A percentile compares a stretch with the other conserved stretches of the same genome.
These are phyloP conservation scores for Rhaphigaster nebulosa DNA, from an alignment of 2,888 invertebrate species.

Conservation along the genomic window DNA sequence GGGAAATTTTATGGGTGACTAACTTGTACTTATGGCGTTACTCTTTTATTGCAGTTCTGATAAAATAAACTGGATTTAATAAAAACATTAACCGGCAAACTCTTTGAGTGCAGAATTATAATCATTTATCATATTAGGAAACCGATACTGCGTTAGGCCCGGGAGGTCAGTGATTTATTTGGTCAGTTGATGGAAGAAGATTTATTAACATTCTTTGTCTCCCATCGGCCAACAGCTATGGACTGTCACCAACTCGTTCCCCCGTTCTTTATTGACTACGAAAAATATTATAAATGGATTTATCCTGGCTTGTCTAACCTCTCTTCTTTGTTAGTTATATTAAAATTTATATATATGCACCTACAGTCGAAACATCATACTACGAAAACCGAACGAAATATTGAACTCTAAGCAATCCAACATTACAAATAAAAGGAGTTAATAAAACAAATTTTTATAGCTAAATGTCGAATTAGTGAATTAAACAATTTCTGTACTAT, in stretches of 20 bases:
- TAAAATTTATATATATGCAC: background rate
- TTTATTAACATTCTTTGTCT: constrained; percentile 28
- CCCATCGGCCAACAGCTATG: background rate
- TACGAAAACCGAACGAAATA: too few species aligned
- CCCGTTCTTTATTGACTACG: background rate
- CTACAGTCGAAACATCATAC: too few species aligned
- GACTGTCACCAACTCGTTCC: background rate
- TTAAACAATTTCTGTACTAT: too few species aligned
- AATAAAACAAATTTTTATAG: too few species aligned
- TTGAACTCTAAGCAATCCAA: too few species aligned
- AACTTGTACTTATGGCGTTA: too few species aligned
- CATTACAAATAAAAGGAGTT: too few species aligned
- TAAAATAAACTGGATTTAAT: background rate
- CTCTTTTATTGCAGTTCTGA: background rate
- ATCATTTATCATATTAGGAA: background rate
- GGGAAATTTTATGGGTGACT: too few species aligned
- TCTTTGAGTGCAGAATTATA: background rate
- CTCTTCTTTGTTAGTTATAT: background rate
- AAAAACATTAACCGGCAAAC: background rate
- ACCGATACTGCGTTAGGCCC: background rate
- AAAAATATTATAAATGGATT: background rate
- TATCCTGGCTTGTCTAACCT: background rate
- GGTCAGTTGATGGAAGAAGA: constrained; percentile 28
- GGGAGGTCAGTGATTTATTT: constrained; percentile 5
- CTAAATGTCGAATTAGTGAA: too few species aligned